phyloP scores from a whole-genome alignment of 2,797 vertebrate species.

The Hybognathus amarus region DNA sequence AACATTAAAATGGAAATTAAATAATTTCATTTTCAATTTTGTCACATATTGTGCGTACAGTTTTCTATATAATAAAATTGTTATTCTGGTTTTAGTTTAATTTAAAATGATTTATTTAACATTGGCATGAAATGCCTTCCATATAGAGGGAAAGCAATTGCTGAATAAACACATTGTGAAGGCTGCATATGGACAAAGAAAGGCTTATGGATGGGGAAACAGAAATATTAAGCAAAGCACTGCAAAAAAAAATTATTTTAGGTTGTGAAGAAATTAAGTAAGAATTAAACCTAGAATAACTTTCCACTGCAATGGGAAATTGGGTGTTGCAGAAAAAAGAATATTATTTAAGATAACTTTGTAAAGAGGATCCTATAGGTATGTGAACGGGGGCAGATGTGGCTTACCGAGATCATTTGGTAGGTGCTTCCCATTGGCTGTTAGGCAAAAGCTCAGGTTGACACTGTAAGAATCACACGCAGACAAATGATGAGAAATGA shows the following conservation, averaged over 20 bases:
- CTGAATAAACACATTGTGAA: slow-evolving; percentile 61
- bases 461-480: slow-evolving; percentile 80
- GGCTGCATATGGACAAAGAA: slow-evolving; percentile 41
- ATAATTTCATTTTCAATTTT: too few species aligned
- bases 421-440: slow-evolving; percentile 88
- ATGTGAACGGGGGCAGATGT: slow-evolving; percentile 67
- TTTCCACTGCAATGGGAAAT: too few species aligned
- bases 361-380: slow-evolving; percentile 11
- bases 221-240: neutral
- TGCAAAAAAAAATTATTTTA: neutral
- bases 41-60: too few species aligned
- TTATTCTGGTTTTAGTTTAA: too few species aligned
- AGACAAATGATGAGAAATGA: slow-evolving; percentile 60
- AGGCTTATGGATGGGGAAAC: slow-evolving; percentile 40
- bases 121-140: too few species aligned
- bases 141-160: slow-evolving; percentile 59
- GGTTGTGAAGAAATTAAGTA: neutral
- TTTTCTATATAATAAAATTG: too few species aligned
- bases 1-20: too few species aligned
- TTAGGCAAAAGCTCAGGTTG: slow-evolving; percentile 93
- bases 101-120: too few species aligned
- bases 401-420: slow-evolving; percentile 85
- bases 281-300: neutral
- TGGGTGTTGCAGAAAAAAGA: neutral
- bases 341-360: slow-evolving; percentile 2